Evolutionary conservation across 2,888 invertebrate species (phyloP), one percentile per base, ranked within the genome.

Genomic region (Fragum fragum): DNA sequence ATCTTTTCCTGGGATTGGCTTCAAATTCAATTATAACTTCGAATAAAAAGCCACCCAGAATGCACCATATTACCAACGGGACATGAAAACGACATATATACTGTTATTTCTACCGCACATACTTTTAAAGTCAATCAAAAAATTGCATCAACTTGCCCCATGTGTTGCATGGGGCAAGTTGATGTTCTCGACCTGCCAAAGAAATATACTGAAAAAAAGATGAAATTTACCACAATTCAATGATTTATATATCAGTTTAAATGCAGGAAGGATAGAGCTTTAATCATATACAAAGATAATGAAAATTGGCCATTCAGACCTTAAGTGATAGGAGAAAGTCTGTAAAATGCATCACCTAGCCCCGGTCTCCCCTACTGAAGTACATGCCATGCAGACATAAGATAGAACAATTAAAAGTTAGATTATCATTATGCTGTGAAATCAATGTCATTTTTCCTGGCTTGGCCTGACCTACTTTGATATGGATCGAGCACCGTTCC

Each of bases 131-230:
- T 47, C 14, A 47, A 47, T 47, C 2, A 47, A 47, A 47, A 47
- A 47, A 9, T 9, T 14, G 47, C 47, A 47, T 47, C 47, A 47
- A 47, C 47, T 47, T 47, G 47, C 47, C 47, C 47, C 47, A 47
- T 9, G 16, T 5, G 47, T 47, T 47, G 47, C 47, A 47, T 47
- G 47, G 47, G 47, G 47, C 47, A 47, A 47, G 16, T 47, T 47
- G 47, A 47, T 47, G 47, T 16, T 9, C 47, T 47, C 47, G 5
- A 47, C 47, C 47, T 47, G 47, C 47, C 47, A 47, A 9, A 47
- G 47, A 47, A 47, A 47, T 47, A 47, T 47, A 47, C 47, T 47
- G 47, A 47, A 14, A 47, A 47, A 47, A 47, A 47, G 47, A 47
- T 9, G 47, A 14, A 47, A n/a, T 47, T 3, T 47, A 47, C 16